Evolutionary conservation across 2,797 vertebrate genomes (phyloP).

Genomic region (Falco naumanni): DNA sequence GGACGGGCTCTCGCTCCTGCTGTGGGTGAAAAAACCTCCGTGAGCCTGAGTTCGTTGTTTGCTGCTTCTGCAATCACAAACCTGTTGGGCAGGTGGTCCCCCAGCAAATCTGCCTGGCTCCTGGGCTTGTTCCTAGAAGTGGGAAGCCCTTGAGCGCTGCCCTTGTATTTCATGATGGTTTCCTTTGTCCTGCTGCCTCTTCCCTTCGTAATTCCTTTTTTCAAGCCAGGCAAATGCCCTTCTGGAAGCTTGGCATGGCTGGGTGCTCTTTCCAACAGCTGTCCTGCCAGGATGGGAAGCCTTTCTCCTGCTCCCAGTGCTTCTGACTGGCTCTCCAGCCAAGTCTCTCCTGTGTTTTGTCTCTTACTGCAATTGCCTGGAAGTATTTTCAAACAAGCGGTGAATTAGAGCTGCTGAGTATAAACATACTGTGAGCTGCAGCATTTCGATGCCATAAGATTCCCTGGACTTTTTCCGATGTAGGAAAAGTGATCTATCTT

Average conservation of each 20-base stretch:
- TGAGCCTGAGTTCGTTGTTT: background rate
- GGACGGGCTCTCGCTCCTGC: rapidly evolving
- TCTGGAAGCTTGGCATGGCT: background rate
- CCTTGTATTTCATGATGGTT: background rate
- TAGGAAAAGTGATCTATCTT: background rate
- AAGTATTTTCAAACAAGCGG: background rate
- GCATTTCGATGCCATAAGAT: rapidly evolving
- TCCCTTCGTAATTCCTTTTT: background rate
- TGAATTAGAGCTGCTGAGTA: background rate
- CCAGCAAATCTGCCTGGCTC: rapidly evolving
- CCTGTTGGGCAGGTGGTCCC: background rate
- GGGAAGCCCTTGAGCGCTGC: background rate
- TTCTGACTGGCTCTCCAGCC: background rate
- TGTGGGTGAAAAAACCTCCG: background rate
- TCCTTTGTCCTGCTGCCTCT: background rate
- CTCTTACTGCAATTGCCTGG: background rate
- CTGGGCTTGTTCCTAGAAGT: rapidly evolving
- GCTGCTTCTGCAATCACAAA: background rate
- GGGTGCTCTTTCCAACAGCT: background rate
- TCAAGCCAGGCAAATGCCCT: background rate
- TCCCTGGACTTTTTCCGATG: background rate
- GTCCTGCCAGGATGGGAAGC: rapidly evolving
- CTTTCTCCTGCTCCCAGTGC: rapidly evolving
- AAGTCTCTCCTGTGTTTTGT: background rate
- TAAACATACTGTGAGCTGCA: background rate